phyloP scores from a whole-genome alignment of 2,888 invertebrate genomes.

The Hydrotaea diabolus region DNA sequence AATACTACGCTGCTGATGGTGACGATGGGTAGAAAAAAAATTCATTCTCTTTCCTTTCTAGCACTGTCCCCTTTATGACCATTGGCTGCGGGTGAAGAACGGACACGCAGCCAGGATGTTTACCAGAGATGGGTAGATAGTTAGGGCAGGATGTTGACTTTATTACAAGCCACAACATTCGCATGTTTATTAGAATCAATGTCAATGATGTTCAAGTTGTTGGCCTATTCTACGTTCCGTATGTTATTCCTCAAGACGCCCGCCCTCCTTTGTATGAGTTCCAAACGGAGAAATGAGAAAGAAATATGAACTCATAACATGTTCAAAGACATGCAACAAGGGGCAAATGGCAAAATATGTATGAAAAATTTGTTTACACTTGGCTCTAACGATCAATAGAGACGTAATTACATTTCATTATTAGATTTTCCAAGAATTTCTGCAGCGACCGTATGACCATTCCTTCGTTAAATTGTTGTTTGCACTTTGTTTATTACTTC shows the following conservation, averaged over 20 bases:
- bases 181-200: slow-evolving; percentile 52
- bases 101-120: slow-evolving; percentile 1
- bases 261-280: no score
- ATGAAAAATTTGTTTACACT: not conserved
- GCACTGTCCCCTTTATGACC: slow-evolving; percentile 12
- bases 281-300: not conserved
- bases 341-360: not conserved
- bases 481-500: not conserved
- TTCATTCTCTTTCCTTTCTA: no score
- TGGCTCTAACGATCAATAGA: not conserved
- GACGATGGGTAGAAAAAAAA: not conserved
- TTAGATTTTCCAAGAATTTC: slow-evolving; percentile 2
- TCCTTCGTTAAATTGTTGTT: not conserved
- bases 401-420: not conserved
- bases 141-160: slow-evolving; percentile 31
- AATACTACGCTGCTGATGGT: not conserved
- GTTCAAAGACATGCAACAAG: not conserved
- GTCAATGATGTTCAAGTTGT: slow-evolving; percentile 53
- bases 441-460: not conserved
- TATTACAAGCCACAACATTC: slow-evolving; percentile 25
- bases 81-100: not conserved
- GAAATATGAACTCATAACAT: not conserved
- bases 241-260: no score
- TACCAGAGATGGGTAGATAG: slow-evolving; percentile 5
- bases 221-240: not conserved